Percentiles rank a stretch among this genome's conserved stretches.
Conservation (phyloP, 2,113 vertebrate genomes). For the Triplophysa siluroides region DNA sequence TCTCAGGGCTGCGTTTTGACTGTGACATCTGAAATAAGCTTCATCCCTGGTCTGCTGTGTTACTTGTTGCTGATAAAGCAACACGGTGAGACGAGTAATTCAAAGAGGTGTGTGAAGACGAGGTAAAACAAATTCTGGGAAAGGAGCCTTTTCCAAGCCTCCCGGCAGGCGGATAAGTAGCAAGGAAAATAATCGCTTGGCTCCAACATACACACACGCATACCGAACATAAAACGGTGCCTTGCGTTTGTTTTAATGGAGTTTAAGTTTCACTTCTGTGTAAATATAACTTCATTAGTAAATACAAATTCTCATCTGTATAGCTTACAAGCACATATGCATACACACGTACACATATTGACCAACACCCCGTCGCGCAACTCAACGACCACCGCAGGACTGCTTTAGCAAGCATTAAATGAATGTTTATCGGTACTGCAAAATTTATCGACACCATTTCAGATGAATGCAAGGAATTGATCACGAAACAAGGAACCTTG, state of each 20-base stretch:
- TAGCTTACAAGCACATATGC: no score
- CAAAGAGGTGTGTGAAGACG: conserved; percentile 47
- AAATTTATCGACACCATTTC: conserved; percentile 14
- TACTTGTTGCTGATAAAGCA: conserved; percentile 50
- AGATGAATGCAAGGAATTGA: conserved; percentile 32
- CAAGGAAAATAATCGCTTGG: conserved; percentile 30
- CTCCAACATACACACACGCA: conserved; percentile 4
- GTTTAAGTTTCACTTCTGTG: conserved; percentile 19
- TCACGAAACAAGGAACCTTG: conserved; percentile 7
- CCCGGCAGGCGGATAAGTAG: conserved; percentile 46
- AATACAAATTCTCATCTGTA: no score
- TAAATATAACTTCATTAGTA: no score
- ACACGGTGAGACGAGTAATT: conserved; percentile 42
- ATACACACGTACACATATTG: not conserved
- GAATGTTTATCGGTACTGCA: not conserved
- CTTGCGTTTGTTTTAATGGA: conserved; percentile 21
- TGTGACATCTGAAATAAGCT: conserved; percentile 44
- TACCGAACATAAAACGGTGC: conserved; percentile 5
- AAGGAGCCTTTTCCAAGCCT: conserved; percentile 45
- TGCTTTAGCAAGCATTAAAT: conserved; percentile 17
- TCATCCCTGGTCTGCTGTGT: conserved; percentile 20
- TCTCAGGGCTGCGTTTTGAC: conserved; percentile 35
- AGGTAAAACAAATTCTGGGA: conserved; percentile 52
- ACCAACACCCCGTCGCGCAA: not conserved
- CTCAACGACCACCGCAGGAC: not conserved